Evolutionary conservation across 2,888 invertebrate species (phyloP).

Genomic region (Mesochorus sp.): DNA sequence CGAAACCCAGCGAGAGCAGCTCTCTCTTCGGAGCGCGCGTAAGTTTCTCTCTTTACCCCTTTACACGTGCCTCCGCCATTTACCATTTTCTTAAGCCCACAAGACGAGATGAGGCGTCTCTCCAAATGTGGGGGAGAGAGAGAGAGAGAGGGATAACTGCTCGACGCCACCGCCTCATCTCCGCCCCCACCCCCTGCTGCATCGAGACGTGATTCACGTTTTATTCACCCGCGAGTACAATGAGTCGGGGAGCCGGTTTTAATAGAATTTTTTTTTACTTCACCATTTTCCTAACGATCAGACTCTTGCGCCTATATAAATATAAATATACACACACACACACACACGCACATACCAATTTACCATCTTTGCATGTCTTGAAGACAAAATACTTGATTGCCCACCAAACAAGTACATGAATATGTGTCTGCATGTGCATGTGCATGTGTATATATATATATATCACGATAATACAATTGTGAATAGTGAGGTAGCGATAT

Average conservation of each 20-base stretch:
- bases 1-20: slow-evolving; percentile 6
- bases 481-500: slow-evolving; percentile 51
- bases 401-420: neutral
- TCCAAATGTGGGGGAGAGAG: slow-evolving; percentile 50
- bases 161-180: slow-evolving; percentile 52
- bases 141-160: slow-evolving; percentile 40
- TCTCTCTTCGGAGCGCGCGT: slow-evolving; percentile 46
- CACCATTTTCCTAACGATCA: slow-evolving; percentile 57
- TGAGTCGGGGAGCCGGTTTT: slow-evolving; percentile 57
- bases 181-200: slow-evolving; percentile 40
- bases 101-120: slow-evolving; percentile 62
- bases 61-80: slow-evolving; percentile 66
- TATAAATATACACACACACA: neutral
- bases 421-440: neutral
- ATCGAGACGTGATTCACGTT: slow-evolving; percentile 60
- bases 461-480: slow-evolving; percentile 2
- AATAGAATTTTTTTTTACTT: slow-evolving; percentile 55
- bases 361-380: slow-evolving; percentile 32
- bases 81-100: slow-evolving; percentile 65
- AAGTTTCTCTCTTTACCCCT: slow-evolving; percentile 51
- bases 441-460: neutral
- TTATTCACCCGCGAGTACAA: slow-evolving; percentile 57
- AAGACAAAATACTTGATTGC: slow-evolving; percentile 29
- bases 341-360: neutral
- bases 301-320: neutral